Conservation (phyloP, 2,797 vertebrate genomes). For the Tragopan temminckii region DNA sequence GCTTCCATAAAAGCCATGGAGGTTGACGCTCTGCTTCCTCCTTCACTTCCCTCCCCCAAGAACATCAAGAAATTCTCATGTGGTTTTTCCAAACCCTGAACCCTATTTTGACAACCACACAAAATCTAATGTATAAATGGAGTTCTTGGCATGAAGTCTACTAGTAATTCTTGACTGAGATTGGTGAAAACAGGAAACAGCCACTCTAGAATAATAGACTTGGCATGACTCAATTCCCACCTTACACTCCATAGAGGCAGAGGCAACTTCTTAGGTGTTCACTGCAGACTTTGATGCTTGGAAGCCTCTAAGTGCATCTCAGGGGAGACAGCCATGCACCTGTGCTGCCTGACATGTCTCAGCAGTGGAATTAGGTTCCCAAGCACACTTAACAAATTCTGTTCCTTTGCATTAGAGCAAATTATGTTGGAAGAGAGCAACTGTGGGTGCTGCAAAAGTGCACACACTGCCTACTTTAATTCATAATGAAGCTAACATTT, state of each 20-base stretch:
- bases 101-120: neutral
- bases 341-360: neutral
- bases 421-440: neutral
- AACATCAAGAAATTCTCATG: neutral
- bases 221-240: neutral
- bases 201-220: neutral
- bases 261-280: neutral
- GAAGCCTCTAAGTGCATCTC: neutral
- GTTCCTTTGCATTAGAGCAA: neutral
- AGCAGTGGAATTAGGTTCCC: neutral
- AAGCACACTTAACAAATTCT: neutral
- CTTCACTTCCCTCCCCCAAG: neutral
- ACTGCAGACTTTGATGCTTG: neutral
- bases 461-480: rapidly evolving
- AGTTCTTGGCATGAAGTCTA: neutral
- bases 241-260: neutral
- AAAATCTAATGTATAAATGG: conserved; percentile 16
- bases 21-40: neutral
- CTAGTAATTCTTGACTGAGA: neutral
- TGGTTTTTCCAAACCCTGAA: neutral
- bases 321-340: neutral
- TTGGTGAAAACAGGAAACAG: neutral
- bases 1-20: neutral
- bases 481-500: neutral
- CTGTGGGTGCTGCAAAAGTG: neutral